Evolutionary conservation across 2,888 invertebrate species (phyloP), one percentile per base, ranked within the genome.

Genomic region (Lithophane socia): DNA sequence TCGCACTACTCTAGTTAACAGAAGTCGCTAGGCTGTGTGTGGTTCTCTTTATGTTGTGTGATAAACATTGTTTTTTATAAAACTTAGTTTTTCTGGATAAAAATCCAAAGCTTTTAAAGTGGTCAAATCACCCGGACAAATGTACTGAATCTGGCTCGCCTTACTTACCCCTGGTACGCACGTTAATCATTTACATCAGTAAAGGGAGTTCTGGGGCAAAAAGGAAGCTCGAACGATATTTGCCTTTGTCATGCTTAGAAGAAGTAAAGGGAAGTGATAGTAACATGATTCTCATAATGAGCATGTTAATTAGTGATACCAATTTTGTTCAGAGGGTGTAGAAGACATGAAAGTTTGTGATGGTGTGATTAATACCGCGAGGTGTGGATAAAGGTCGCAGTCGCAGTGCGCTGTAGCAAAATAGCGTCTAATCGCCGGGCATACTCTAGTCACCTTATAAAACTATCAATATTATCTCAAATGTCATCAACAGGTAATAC

Each of bases 361-460:
- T 13, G 8, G 3, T 52, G 12, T n/a, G n/a, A 2, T 64, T 42
- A 12, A 37, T n/a, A 56, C 4, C 44, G 8, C 29, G 5, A 42
- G n/a, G 10, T n/a, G 44, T 21, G 16, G 21, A 44, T 44, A 21
- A n/a, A 18, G 5, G 12, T 58, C n/a, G 13, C 37, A 7, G 21
- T 58, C 37, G 47, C 73, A 24, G 37, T 24, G 73, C 58, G 47
- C 71, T 21, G 54, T 21, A 37, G 47, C 18, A 58, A 58, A n/a
- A 18, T 44, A 72, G 29, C 12, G n/a, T 8, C 16, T n/a, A 47
- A n/a, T 47, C 63, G 2, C 1, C 49, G n/a, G 16, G 65, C 65
- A 24, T 16, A 7, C 16, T 16, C 16, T n/a, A 64, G 42, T 64
- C 37, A 13, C 37, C 63, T n/a, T 58, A 29, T 16, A 24, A 60